Percentiles rank a stretch among this genome's conserved stretches.
Evolutionary conservation across 1,140 invertebrate species (phyloP).

Genomic region (Habropoda laboriosa): DNA sequence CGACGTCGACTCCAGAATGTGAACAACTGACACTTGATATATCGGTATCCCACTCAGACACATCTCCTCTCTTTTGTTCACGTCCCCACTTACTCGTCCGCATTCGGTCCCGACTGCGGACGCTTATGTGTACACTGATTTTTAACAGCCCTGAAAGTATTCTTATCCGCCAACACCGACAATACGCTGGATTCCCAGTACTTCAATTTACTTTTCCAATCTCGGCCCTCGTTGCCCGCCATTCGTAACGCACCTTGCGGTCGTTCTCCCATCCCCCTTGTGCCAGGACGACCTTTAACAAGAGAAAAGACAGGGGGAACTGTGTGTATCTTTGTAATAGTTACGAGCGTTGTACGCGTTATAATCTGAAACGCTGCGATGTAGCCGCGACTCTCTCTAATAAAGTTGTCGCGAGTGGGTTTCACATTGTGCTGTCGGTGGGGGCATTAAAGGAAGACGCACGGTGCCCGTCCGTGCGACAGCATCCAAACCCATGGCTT

Average conservation of each 20-base stretch:
- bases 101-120: too few species aligned
- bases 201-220: not conserved
- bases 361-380: conserved; percentile 53
- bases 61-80: too few species aligned
- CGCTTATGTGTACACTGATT: too few species aligned
- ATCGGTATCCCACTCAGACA: too few species aligned
- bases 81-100: too few species aligned
- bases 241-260: not conserved
- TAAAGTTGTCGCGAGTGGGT: conserved; percentile 74
- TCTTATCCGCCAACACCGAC: too few species aligned
- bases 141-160: too few species aligned
- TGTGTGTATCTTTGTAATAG: conserved; percentile 8
- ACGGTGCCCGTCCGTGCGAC: conserved; percentile 21
- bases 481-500: conserved; percentile 52
- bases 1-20: too few species aligned
- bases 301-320: conserved; percentile 16
- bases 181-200: too few species aligned
- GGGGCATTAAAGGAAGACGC: conserved; percentile 47
- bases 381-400: conserved; percentile 65
- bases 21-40: too few species aligned
- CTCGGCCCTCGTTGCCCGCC: too few species aligned
- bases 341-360: conserved; percentile 37
- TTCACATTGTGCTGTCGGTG: conserved; percentile 63
- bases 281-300: conserved; percentile 16
- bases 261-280: not conserved